A percentile compares a stretch with the other conserved stretches of the same genome.
Evolutionary conservation across 2,888 invertebrate species (phyloP).

Genomic region (Eupsilia transversa): DNA sequence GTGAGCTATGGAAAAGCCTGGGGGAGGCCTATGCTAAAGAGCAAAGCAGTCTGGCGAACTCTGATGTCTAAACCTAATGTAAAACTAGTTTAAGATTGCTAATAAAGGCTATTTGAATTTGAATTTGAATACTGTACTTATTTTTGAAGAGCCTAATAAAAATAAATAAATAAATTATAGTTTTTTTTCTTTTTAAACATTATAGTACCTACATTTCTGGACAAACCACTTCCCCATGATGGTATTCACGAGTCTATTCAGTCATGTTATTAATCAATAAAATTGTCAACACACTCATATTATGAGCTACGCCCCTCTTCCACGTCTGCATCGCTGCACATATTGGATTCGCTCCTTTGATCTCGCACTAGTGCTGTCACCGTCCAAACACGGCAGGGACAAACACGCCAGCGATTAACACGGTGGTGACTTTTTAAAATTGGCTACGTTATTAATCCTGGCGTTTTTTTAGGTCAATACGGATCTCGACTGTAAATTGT

Average conservation of each 20-base stretch:
- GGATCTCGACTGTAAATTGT: background rate
- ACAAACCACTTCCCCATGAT: too few relatives aligned
- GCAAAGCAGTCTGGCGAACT: too few relatives aligned
- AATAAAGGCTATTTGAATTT: too few relatives aligned
- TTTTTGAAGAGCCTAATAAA: too few relatives aligned
- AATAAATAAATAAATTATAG: too few relatives aligned
- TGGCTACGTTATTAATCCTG: background rate
- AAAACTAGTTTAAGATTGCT: too few relatives aligned
- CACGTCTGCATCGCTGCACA: slow-evolving; percentile 22
- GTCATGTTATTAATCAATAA: slow-evolving; percentile 7
- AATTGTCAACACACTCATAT: slow-evolving; percentile 2
- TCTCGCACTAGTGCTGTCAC: slow-evolving; percentile 25
- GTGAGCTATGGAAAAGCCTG: too few relatives aligned
- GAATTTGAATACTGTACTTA: too few relatives aligned
- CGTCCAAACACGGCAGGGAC: slow-evolving; percentile 10
- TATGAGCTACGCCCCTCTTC: background rate
- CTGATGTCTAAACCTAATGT: too few relatives aligned
- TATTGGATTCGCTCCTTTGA: slow-evolving; percentile 38
- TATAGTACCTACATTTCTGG: too few relatives aligned
- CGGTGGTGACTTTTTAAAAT: slow-evolving; percentile 15
- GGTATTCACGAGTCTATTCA: background rate
- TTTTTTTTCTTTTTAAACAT: too few relatives aligned
- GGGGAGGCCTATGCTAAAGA: too few relatives aligned
- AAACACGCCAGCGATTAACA: slow-evolving; percentile 7
- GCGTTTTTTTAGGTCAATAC: background rate